These are phyloP conservation scores for Rutilus rutilus DNA, from an alignment of 2,113 vertebrate genomes.

Conservation along the genomic window DNA sequence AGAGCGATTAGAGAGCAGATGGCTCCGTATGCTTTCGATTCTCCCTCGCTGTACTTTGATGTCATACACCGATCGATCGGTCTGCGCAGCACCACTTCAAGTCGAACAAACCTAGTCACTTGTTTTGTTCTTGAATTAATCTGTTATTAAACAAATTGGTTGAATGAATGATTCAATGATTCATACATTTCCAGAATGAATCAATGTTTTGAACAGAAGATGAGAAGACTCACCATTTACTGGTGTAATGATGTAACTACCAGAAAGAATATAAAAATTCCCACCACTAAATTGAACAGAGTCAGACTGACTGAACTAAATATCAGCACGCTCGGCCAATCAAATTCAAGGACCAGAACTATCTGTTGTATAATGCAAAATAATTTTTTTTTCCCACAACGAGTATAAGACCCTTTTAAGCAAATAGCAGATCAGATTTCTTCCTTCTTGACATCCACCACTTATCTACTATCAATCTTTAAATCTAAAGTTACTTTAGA, in stretches of 20 bases:
- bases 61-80: no score
- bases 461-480: constrained; percentile 12
- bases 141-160: neutral
- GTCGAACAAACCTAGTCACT: neutral
- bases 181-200: neutral
- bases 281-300: neutral
- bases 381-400: neutral
- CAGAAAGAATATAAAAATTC: neutral
- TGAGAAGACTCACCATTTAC: neutral
- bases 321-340: neutral
- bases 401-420: constrained; percentile 20
- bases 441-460: neutral
- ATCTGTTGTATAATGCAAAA: neutral
- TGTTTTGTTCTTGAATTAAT: neutral
- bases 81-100: no score
- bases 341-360: neutral
- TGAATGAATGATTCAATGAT: neutral
- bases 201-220: neutral
- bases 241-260: neutral
- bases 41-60: no score
- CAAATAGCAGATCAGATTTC: constrained; percentile 25
- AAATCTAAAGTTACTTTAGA: constrained; percentile 12
- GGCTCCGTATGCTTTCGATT: no score
- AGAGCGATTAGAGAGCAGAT: no score
- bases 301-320: neutral